Percentiles rank a stretch among this genome's conserved stretches.
Evolutionary conservation across 2,797 vertebrate species (phyloP).

Genomic region (Falco cherrug): DNA sequence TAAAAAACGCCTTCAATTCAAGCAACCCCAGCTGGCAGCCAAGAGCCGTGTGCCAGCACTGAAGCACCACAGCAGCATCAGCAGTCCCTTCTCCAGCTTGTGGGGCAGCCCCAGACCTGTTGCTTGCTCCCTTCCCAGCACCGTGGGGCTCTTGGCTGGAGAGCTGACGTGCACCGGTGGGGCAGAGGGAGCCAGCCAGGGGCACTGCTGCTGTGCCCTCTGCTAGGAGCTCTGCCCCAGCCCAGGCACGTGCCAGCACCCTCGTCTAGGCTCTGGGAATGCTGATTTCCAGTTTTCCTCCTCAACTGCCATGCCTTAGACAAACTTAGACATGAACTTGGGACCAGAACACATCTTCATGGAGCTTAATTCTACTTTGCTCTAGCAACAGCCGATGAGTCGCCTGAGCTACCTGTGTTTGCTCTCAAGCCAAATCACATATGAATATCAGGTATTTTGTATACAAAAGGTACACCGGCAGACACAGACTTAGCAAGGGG

Average conservation of each 20-base stretch:
- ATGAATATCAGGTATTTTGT: background rate
- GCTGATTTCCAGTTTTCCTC: background rate
- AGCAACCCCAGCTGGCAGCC: background rate
- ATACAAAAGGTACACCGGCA: background rate
- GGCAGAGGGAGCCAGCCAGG: too few species aligned
- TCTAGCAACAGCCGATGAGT: background rate
- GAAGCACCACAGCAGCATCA: background rate
- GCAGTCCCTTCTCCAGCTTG: background rate
- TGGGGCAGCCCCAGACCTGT: background rate
- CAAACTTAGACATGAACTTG: background rate
- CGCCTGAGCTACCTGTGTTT: background rate
- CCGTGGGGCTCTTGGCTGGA: background rate
- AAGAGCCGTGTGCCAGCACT: background rate
- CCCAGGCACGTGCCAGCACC: background rate
- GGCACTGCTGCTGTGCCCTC: background rate
- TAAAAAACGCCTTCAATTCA: background rate
- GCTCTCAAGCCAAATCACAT: background rate
- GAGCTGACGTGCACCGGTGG: accelerated
- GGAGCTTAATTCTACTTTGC: background rate
- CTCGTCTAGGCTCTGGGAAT: background rate
- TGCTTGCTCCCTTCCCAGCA: background rate
- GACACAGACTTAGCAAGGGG: background rate
- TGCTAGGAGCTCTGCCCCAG: background rate
- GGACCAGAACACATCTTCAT: background rate
- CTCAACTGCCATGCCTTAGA: background rate